Conservation (phyloP, 1,140 invertebrate genomes). For the Ceratina japonica region DNA sequence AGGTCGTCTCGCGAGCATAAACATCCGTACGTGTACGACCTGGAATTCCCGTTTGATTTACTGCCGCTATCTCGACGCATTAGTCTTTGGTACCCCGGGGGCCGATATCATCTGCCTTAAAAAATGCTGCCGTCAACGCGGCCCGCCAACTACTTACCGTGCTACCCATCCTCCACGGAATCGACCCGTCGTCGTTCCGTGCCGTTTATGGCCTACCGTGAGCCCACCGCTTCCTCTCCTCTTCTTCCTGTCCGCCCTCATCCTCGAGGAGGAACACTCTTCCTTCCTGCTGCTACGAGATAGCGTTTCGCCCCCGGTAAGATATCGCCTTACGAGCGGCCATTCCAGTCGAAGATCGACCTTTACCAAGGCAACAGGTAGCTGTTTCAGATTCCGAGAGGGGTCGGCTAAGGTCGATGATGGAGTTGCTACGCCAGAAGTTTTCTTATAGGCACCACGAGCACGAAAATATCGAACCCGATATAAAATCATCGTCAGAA, state of each 20-base stretch:
- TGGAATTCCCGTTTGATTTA: conserved; percentile 68
- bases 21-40: conserved; percentile 65
- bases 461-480: too few species aligned
- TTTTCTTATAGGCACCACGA: too few species aligned
- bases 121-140: conserved; percentile 68
- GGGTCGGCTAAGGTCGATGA: background rate
- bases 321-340: conserved; percentile 11
- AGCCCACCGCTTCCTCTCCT: conserved; percentile 4
- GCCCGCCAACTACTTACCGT: conserved; percentile 62
- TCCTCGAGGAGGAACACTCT: background rate
- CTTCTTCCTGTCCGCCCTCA: conserved; percentile 8
- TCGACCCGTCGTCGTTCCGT: conserved; percentile 41
- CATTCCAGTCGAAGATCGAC: conserved; percentile 19
- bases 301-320: conserved; percentile 1
- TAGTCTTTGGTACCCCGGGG: conserved; percentile 66
- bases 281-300: conserved; percentile 14
- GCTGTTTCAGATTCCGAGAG: background rate
- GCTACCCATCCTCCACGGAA: conserved; percentile 64
- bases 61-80: conserved; percentile 68
- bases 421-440: background rate
- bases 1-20: conserved; percentile 60
- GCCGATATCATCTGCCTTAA: conserved; percentile 68
- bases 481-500: too few species aligned
- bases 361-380: conserved; percentile 34
- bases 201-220: conserved; percentile 45